Conservation (phyloP, 1,140 invertebrate genomes). For the Lepidurus arcticus region DNA sequence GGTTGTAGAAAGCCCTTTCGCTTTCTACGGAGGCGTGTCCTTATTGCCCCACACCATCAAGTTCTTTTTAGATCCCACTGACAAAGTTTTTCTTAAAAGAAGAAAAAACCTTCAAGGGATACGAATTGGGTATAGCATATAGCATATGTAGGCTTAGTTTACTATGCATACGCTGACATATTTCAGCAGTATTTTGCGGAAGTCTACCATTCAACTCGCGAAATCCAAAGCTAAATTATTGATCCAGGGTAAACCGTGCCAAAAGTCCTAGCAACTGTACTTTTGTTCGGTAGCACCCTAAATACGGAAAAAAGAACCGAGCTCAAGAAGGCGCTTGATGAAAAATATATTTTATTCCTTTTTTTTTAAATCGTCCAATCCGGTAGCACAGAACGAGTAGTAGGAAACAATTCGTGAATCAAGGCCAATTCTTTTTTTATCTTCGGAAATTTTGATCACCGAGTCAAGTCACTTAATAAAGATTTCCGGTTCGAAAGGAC, state of each 20-base stretch:
- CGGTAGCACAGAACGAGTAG: not conserved
- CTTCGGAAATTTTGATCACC: not conserved
- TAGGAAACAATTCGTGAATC: not conserved
- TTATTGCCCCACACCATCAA: no score
- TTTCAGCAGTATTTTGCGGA: not conserved
- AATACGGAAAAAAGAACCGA: not conserved
- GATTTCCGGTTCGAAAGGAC: conserved; percentile 4
- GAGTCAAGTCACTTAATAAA: not conserved
- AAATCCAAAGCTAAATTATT: conserved; percentile 16
- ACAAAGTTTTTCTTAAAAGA: no score
- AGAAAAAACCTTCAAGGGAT: no score
- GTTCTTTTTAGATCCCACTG: no score
- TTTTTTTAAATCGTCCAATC: not conserved
- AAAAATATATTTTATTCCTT: not conserved
- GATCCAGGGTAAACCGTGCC: not conserved
- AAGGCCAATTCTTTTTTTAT: not conserved
- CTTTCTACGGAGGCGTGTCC: no score
- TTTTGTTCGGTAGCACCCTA: not conserved
- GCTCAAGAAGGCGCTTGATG: not conserved
- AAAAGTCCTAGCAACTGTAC: conserved; percentile 8
- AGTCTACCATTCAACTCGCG: not conserved
- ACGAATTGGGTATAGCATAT: no score
- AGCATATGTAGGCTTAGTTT: no score
- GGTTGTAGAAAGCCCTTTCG: no score
- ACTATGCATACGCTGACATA: not conserved